Evolutionary conservation across 2,113 vertebrate species (phyloP).

Genomic region (Bothrops jararaca): DNA sequence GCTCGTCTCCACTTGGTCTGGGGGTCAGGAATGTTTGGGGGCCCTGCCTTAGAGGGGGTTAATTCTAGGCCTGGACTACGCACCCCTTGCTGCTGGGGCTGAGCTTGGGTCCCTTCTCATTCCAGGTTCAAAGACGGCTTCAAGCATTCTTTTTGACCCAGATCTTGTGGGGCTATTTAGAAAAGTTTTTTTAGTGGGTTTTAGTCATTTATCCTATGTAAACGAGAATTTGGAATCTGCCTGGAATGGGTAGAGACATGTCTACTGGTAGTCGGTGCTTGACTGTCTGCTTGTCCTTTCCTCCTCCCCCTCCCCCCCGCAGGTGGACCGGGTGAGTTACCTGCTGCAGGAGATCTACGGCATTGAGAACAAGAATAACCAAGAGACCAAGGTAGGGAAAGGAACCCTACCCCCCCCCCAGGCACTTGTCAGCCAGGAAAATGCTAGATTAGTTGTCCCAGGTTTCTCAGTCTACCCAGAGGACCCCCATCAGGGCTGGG

Average conservation of each 20-base stretch:
- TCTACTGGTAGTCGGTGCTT: neutral
- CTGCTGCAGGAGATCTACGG: slow-evolving; percentile 98
- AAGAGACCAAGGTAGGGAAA: slow-evolving; percentile 89
- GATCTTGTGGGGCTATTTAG: neutral
- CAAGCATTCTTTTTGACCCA: neutral
- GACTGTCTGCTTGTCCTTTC: neutral
- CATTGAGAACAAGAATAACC: slow-evolving; percentile 98
- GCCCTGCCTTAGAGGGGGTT: neutral
- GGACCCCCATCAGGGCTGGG: neutral
- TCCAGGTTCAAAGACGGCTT: neutral
- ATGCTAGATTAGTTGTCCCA: neutral
- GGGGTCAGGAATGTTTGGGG: neutral
- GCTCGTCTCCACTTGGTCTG: neutral
- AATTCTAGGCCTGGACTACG: neutral
- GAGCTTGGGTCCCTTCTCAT: neutral
- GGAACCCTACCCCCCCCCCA: neutral
- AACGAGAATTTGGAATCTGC: neutral
- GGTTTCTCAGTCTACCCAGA: too few relatives aligned
- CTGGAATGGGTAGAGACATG: neutral
- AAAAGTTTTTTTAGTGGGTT: neutral
- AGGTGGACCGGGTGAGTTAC: slow-evolving; percentile 98
- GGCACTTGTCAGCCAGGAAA: neutral
- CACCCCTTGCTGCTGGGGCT: neutral
- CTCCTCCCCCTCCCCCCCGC: neutral
- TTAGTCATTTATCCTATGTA: neutral